Percentiles rank a stretch among this genome's conserved stretches.
These are phyloP conservation scores for Nestor notabilis DNA, from an alignment of 2,113 vertebrate genomes.

Conservation along the genomic window DNA sequence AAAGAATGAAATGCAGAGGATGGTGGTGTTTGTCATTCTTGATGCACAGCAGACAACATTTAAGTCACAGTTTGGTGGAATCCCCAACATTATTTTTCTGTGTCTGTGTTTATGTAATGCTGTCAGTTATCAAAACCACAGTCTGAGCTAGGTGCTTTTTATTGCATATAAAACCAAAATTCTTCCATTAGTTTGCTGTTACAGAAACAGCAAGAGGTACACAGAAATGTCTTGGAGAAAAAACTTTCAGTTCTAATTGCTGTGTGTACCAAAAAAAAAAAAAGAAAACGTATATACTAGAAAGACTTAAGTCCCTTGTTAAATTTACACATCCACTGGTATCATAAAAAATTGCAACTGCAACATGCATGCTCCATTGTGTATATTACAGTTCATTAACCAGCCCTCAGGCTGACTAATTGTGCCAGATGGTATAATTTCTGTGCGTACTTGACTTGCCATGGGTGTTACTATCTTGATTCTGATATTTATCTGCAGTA, in stretches of 20 bases:
- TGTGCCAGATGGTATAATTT: slow-evolving; percentile 70
- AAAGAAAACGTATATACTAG: not conserved
- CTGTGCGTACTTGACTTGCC: slow-evolving; percentile 57
- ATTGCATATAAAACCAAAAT: not conserved
- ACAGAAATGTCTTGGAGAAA: not conserved
- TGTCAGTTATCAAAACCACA: not conserved
- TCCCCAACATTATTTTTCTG: not conserved
- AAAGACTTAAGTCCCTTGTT: not conserved
- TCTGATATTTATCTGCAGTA: slow-evolving; percentile 47
- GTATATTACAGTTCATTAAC: slow-evolving; percentile 70
- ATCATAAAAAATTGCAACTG: slow-evolving; percentile 12
- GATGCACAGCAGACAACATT: not conserved
- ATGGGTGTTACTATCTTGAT: slow-evolving; percentile 47
- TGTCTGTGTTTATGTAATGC: not conserved
- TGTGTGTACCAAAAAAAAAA: not conserved
- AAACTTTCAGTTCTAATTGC: not conserved
- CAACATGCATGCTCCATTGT: slow-evolving; percentile 4
- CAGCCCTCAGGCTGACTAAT: slow-evolving; percentile 61
- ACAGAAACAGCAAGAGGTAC: not conserved
- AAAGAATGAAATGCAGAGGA: not conserved
- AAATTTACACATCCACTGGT: not conserved
- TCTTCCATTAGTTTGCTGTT: not conserved
- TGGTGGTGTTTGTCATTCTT: not conserved
- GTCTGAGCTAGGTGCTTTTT: not conserved
- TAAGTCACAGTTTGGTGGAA: not conserved